These are phyloP conservation scores for Medauroidea extradentata DNA, from an alignment of 1,140 invertebrate species.

Conservation along the genomic window DNA sequence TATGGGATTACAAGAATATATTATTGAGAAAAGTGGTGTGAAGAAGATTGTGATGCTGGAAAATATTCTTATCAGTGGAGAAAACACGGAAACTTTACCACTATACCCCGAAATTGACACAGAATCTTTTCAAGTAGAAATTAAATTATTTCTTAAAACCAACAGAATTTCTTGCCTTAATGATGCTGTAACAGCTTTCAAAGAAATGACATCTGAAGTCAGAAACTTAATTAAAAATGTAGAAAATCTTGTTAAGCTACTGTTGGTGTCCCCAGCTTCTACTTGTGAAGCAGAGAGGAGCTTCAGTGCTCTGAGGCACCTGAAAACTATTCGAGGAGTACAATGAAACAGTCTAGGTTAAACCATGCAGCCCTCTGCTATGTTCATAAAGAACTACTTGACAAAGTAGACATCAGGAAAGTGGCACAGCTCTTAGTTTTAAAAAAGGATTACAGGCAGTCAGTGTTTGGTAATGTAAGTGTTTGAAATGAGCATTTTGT, in stretches of 20 bases:
- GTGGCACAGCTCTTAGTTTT: slow-evolving; percentile 10
- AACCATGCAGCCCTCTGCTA: slow-evolving; percentile 20
- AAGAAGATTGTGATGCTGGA: no score
- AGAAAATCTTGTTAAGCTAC: slow-evolving; percentile 2
- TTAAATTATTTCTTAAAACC: no score
- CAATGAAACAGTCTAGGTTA: slow-evolving; percentile 18
- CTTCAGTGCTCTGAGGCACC: slow-evolving; percentile 14
- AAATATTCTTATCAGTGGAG: no score
- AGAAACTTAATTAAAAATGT: no score
- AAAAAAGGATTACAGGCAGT: slow-evolving; percentile 1
- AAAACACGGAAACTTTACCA: no score
- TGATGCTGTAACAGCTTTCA: slow-evolving; percentile 7
- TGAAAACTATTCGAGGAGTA: slow-evolving; percentile 21
- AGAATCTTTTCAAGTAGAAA: no score
- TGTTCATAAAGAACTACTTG: slow-evolving; percentile 9
- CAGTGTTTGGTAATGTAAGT: no score
- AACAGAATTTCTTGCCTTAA: neutral
- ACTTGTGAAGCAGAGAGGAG: slow-evolving; percentile 19
- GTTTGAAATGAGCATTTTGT: no score
- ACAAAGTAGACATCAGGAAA: slow-evolving; percentile 14
- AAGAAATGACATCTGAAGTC: neutral
- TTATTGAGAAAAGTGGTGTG: no score
- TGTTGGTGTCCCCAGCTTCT: slow-evolving; percentile 19
- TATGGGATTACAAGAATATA: no score
- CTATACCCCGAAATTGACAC: no score